A percentile compares a stretch with the other conserved stretches of the same genome.
These are phyloP conservation scores for Sebastes hopkinsi DNA, from an alignment of 2,797 vertebrate species.

Conservation along the genomic window DNA sequence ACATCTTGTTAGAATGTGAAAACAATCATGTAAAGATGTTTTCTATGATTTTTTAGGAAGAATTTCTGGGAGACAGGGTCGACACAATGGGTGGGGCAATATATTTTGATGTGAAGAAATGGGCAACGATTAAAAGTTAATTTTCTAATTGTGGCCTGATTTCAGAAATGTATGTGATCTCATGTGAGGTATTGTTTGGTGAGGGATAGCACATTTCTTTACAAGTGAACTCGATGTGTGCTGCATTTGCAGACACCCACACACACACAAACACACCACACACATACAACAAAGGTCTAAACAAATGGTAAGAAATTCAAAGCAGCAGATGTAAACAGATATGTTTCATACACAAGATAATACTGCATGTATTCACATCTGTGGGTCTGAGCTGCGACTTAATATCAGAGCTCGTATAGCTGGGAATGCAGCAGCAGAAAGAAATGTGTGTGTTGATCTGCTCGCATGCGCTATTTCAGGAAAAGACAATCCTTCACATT, in stretches of 20 bases:
- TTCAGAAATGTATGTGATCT: slow-evolving; percentile 1
- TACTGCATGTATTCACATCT: background rate
- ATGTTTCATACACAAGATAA: background rate
- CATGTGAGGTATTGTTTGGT: background rate
- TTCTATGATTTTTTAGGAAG: background rate
- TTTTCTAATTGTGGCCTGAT: background rate
- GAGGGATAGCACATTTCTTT: background rate
- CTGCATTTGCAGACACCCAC: slow-evolving; percentile 1
- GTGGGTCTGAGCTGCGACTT: background rate
- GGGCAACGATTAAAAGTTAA: background rate
- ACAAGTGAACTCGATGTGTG: background rate
- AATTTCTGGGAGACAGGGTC: background rate
- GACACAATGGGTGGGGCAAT: background rate
- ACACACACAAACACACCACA: background rate
- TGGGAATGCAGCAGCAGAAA: background rate
- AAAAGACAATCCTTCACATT: slow-evolving; percentile 30
- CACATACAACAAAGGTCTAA: background rate
- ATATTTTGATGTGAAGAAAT: background rate
- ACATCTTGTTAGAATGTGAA: background rate
- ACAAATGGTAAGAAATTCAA: background rate
- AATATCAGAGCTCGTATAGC: background rate
- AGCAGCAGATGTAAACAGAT: background rate
- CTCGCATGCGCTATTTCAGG: slow-evolving; percentile 27
- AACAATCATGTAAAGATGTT: background rate
- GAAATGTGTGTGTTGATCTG: slow-evolving; percentile 19